Base-by-base conservation (phyloP, 2,797 vertebrate species). In the Channallabes apus region DNA sequence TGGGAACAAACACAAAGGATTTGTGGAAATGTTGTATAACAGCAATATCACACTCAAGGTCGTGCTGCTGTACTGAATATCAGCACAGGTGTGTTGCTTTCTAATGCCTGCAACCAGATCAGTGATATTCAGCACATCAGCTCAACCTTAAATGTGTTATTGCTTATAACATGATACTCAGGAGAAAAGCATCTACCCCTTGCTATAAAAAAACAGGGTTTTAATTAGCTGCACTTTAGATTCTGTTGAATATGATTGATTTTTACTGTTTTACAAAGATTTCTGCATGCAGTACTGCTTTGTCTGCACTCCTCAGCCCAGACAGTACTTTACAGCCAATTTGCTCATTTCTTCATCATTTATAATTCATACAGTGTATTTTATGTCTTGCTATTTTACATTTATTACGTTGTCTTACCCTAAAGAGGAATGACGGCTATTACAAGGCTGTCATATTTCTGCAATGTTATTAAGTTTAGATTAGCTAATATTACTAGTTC, bases 321-420 rank as follows among this genome's bases (percentile, higher is more conserved):
- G 76, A 61, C 20, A 15, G 20, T 15, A 22, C n/a, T 51, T 51
- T 27, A 46, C 22, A 76, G 58, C 32, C 20, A 38, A n/a, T 64
- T n/a, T 64, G 14, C 59, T 80, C 6, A 11, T 46, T 24, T 65
- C 15, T 46, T 41, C 27, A 80, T 64, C 61, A 15, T 38, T 79
- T 62, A 79, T 24, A 8, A 9, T 79, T 80, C 18, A 62, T 38
- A 7, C n/a, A 24, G n/a, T 27, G 6, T n/a, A 79, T 62, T 62
- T 79, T 41, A 41, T 79, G 8, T 76, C 51, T 73, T 73, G 11
- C 69, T 54, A 22, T 61, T 78, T 78, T 38, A 38, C 32, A 24
- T 38, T 78, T n/a, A 75, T 29, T 9, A n/a, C 46, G 1, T 75
- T 29, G 6, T 71, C 1, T 41, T 41, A 12, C 20, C 29, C n/a